Percentiles rank a stretch among this genome's conserved stretches.
Conservation (phyloP, 2,888 invertebrate genomes). For the Stenoptilia bipunctidactyla region DNA sequence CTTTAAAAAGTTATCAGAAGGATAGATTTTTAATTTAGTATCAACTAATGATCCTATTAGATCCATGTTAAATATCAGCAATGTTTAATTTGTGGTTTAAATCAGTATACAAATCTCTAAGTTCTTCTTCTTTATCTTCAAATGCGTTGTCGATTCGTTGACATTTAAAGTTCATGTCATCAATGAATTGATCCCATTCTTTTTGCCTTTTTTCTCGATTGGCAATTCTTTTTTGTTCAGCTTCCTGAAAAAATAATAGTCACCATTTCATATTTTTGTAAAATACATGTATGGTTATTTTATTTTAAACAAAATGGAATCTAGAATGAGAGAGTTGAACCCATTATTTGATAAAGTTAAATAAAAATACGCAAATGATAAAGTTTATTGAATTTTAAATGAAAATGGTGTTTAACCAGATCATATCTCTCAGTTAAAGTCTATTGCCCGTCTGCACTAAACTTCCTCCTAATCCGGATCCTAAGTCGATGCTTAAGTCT, state of each 20-base stretch:
- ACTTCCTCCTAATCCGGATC: too few relatives aligned
- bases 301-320: too few relatives aligned
- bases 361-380: too few relatives aligned
- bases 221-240: slow-evolving; percentile 30
- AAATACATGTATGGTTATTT: too few relatives aligned
- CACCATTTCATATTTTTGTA: too few relatives aligned
- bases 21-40: slow-evolving; percentile 74
- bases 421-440: too few relatives aligned
- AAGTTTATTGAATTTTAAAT: too few relatives aligned
- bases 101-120: slow-evolving; percentile 80
- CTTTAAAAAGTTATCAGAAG: slow-evolving; percentile 68
- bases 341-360: too few relatives aligned
- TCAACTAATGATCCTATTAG: slow-evolving; percentile 74
- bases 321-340: too few relatives aligned
- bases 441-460: too few relatives aligned
- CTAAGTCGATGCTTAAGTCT: too few relatives aligned
- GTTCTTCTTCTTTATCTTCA: slow-evolving; percentile 82
- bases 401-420: too few relatives aligned
- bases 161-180: slow-evolving; percentile 83
- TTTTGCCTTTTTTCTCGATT: slow-evolving; percentile 44
- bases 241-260: slow-evolving; percentile 28
- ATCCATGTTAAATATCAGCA: slow-evolving; percentile 58
- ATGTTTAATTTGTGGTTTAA: slow-evolving; percentile 80
- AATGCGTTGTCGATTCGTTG: slow-evolving; percentile 82
- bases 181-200: slow-evolving; percentile 82